These are phyloP conservation scores for Dendrocopos noguchii DNA, from an alignment of 2,113 vertebrate genomes.

Conservation along the genomic window DNA sequence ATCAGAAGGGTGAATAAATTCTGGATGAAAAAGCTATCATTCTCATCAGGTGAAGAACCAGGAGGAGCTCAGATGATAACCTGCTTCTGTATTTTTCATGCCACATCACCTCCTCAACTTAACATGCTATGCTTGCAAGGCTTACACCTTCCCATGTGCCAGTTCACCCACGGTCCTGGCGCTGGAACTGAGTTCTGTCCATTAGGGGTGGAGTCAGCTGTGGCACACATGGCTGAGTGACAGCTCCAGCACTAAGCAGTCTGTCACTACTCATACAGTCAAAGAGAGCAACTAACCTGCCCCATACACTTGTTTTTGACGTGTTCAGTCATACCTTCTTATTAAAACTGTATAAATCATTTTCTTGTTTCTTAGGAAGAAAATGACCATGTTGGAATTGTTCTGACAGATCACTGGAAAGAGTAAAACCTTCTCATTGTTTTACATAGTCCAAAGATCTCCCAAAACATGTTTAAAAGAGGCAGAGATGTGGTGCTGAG, in stretches of 20 bases:
- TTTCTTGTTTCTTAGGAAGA: not conserved
- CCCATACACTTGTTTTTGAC: not conserved
- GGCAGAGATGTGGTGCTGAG: no score
- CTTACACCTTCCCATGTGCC: accelerated
- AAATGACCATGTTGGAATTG: not conserved
- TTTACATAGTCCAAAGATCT: not conserved
- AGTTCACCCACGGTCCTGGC: not conserved
- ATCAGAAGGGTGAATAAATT: not conserved
- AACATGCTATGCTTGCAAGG: not conserved
- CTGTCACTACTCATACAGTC: not conserved
- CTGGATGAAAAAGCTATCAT: not conserved
- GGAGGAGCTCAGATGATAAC: not conserved
- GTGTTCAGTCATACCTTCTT: not conserved
- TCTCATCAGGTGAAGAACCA: not conserved
- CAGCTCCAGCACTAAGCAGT: accelerated
- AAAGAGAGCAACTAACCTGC: not conserved
- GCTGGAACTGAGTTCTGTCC: not conserved
- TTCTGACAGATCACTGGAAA: not conserved
- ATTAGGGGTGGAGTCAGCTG: not conserved
- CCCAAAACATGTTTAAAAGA: not conserved
- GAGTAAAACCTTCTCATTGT: not conserved
- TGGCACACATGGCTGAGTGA: not conserved
- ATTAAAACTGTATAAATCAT: not conserved
- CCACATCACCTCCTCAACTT: not conserved
- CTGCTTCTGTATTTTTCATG: not conserved